phyloP scores from a whole-genome alignment of 1,140 invertebrate species.

The Papilio xuthus region DNA sequence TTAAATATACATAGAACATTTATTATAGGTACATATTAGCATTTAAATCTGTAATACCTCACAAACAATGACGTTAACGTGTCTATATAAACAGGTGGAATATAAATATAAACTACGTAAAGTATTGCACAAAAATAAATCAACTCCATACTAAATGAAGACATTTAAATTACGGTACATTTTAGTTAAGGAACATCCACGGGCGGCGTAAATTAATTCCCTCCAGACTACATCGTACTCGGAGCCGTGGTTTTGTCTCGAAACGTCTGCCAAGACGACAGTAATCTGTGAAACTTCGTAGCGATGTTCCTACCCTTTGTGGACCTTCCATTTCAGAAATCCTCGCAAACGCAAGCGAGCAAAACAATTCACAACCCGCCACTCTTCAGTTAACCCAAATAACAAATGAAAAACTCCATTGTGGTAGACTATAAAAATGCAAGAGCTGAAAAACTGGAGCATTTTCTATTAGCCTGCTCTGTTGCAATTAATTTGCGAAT shows the following conservation, averaged over 20 bases:
- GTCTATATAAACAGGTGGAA: not conserved
- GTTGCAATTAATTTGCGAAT: slow-evolving; percentile 14
- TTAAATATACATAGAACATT: too few species aligned
- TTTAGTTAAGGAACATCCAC: slow-evolving; percentile 28
- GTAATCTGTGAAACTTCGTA: slow-evolving; percentile 29
- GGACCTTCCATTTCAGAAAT: slow-evolving; percentile 5
- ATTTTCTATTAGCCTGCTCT: slow-evolving; percentile 34
- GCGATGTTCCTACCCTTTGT: slow-evolving; percentile 4
- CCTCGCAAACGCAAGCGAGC: not conserved
- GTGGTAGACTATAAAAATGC: not conserved
- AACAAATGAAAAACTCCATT: slow-evolving; percentile 31
- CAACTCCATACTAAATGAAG: not conserved
- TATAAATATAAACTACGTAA: not conserved
- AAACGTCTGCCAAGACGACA: slow-evolving; percentile 35
- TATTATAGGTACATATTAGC: too few species aligned
- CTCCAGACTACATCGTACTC: slow-evolving; percentile 24
- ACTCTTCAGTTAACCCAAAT: slow-evolving; percentile 35
- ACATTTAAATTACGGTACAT: slow-evolving; percentile 29
- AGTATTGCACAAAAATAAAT: not conserved
- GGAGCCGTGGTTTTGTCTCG: slow-evolving; percentile 28
- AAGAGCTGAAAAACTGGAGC: slow-evolving; percentile 32
- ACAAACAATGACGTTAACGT: not conserved
- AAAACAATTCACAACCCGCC: slow-evolving; percentile 30
- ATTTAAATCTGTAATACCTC: not conserved
- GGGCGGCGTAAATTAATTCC: slow-evolving; percentile 29